A percentile compares a stretch with the other conserved stretches of the same genome.
phyloP scores from a whole-genome alignment of 2,888 invertebrate species.

The Diarsia rubi region DNA sequence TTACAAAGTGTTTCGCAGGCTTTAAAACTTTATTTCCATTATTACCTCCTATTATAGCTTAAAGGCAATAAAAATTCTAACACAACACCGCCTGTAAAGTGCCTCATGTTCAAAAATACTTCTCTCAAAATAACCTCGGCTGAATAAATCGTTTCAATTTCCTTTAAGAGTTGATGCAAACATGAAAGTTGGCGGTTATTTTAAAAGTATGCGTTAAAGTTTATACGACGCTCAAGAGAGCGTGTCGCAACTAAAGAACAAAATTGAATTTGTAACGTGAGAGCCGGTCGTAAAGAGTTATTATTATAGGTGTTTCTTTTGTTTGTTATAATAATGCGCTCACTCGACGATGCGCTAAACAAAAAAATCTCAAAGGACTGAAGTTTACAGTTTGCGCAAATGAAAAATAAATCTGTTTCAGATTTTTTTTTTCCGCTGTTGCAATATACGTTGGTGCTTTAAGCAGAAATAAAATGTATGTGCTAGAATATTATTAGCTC shows the following conservation, averaged over 20 bases:
- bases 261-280: slow-evolving; percentile 84
- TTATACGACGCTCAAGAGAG: slow-evolving; percentile 73
- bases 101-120: slow-evolving; percentile 61
- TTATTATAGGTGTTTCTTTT: slow-evolving; percentile 77
- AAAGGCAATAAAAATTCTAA: slow-evolving; percentile 45
- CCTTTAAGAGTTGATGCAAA: slow-evolving; percentile 71
- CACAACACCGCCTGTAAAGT: slow-evolving; percentile 52
- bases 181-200: slow-evolving; percentile 77
- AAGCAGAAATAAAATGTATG: slow-evolving; percentile 27
- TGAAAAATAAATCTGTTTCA: slow-evolving; percentile 59
- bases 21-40: slow-evolving; percentile 46
- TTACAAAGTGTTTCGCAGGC: slow-evolving; percentile 27
- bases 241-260: slow-evolving; percentile 75
- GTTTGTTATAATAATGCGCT: slow-evolving; percentile 74
- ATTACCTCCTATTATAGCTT: slow-evolving; percentile 52
- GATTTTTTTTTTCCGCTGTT: slow-evolving; percentile 49
- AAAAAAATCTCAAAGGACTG: slow-evolving; percentile 65
- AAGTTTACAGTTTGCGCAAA: slow-evolving; percentile 58
- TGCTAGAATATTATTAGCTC: slow-evolving; percentile 25
- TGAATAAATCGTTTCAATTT: slow-evolving; percentile 72
- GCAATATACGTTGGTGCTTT: slow-evolving; percentile 36
- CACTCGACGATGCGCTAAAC: slow-evolving; percentile 51
- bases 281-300: slow-evolving; percentile 75
- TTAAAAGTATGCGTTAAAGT: slow-evolving; percentile 76
- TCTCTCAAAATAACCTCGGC: slow-evolving; percentile 62